These are phyloP conservation scores for Melanotaenia nigrans DNA, from an alignment of 2,797 vertebrate species.

Conservation along the genomic window DNA sequence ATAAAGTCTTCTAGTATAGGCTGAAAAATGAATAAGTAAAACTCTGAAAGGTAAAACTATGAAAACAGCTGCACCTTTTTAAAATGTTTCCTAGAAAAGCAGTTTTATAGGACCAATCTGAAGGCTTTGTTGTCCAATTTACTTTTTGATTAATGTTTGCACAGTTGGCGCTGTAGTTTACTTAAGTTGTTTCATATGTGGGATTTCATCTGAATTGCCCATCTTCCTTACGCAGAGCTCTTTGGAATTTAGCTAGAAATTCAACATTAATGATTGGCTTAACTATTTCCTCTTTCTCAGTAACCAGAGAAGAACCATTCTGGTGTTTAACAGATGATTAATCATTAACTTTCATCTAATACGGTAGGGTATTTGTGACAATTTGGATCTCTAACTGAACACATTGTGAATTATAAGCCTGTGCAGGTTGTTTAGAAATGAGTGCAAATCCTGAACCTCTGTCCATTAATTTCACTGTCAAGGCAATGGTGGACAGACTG, in stretches of 20 bases:
- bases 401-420: neutral
- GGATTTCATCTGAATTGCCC: conserved; percentile 35
- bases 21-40: neutral
- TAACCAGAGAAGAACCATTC: conserved; percentile 18
- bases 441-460: conserved; percentile 4
- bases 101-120: neutral
- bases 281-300: conserved; percentile 62
- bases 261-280: conserved; percentile 9
- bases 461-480: neutral
- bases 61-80: neutral
- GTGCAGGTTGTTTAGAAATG: neutral
- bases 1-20: neutral
- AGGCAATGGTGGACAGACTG: neutral
- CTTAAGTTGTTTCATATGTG: neutral
- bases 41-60: too few relatives aligned
- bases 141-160: conserved; percentile 13
- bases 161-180: neutral
- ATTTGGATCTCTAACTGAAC: conserved; percentile 1
- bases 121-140: neutral
- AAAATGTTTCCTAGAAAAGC: conserved; percentile 1
- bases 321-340: conserved; percentile 6
- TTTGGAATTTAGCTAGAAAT: conserved; percentile 48
- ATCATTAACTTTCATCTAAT: conserved; percentile 25
- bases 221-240: neutral
- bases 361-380: neutral